Evolutionary conservation across 2,113 vertebrate species (phyloP), one percentile per base, ranked within the genome.

Genomic region (Myiagra hebetior): DNA sequence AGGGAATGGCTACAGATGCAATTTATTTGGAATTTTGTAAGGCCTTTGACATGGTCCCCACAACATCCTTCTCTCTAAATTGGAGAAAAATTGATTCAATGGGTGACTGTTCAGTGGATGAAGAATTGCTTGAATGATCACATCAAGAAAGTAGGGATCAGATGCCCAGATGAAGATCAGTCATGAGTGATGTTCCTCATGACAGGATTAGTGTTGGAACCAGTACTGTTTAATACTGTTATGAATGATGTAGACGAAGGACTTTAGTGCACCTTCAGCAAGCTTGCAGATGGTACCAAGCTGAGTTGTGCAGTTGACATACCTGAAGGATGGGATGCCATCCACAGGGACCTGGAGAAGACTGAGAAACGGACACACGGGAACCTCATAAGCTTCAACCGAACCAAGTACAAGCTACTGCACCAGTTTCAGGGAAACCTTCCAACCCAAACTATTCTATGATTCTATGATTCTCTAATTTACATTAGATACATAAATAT

Each of bases 171-270:
- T 7, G 8, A 11, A 47, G n/a, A n/a, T 20, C 12, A 53, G 13
- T 39, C 15, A 55, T 21, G 20, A 63, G 8, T 41, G 15, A 9
- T 47, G n/a, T 15, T 62, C 41, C 30, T 72, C 20, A 55, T 13
- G 16, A 35, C 13, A 44, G 47, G 33, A 37, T 73, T 63, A 22
- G 31, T 35, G 8, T 1, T 72, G 30, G 30, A 9, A 35, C 14
- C 35, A 26, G 17, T 15, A 22, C 21, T 12, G 4, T 57, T 56
- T 49, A 35, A 50, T 23, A 19, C 11, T 13, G 13, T 2, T 44
- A 42, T 19, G 7, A 57, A 33, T 49, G 17, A 18, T 4, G 1
- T 27, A 64, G 42, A 42, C 0, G 0, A 42, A 73, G 18, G 22
- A 41, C 27, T 9, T 13, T 11, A 64, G 21, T 50, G 17, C 26